phyloP scores from a whole-genome alignment of 2,113 vertebrate genomes.

The Notiomystis cincta region DNA sequence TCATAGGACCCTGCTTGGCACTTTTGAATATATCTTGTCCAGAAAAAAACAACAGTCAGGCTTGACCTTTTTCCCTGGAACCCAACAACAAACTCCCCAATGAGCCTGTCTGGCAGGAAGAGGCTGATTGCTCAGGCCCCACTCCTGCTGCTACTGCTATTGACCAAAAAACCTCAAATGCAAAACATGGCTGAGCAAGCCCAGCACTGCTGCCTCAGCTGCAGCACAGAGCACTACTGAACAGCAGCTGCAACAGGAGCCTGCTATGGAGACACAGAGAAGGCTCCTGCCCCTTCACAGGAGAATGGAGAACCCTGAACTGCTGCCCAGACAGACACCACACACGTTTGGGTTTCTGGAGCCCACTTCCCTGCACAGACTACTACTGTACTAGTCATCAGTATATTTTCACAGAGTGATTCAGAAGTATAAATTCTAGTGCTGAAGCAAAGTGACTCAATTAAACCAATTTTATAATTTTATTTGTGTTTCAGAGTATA shows the following conservation, averaged over 20 bases:
- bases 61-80: neutral
- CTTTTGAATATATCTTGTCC: neutral
- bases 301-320: neutral
- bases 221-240: rapidly evolving
- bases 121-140: neutral
- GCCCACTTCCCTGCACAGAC: neutral
- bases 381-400: neutral
- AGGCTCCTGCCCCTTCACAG: neutral
- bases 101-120: neutral
- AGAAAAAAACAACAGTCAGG: neutral
- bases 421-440: neutral
- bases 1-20: neutral
- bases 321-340: neutral
- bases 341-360: neutral
- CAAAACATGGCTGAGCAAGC: neutral
- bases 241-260: neutral
- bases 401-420: neutral
- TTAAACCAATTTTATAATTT: neutral
- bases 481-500: neutral
- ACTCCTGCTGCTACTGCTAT: neutral
- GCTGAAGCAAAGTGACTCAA: neutral
- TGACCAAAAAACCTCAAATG: neutral
- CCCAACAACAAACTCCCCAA: neutral
- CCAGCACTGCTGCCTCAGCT: neutral
- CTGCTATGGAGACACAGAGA: neutral